These are phyloP conservation scores for Trichosurus vulpecula DNA, from an alignment of 2,797 vertebrate species.

Conservation along the genomic window DNA sequence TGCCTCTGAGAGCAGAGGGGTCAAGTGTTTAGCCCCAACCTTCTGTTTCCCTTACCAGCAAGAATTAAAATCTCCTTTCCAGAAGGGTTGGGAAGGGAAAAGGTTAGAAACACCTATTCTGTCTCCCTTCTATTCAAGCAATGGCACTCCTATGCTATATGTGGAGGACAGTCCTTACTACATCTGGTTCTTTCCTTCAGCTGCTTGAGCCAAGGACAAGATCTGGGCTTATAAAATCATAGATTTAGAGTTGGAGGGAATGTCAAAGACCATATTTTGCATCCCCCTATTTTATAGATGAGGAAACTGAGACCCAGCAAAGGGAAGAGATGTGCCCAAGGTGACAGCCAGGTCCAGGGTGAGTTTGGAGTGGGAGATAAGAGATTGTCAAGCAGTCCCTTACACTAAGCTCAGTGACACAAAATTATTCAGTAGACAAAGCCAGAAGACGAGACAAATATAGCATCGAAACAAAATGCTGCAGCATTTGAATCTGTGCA, in stretches of 20 bases:
- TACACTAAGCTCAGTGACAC: neutral
- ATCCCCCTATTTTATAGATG: neutral
- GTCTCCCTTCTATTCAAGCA: neutral
- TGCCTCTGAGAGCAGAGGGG: neutral
- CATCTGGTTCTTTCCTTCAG: neutral
- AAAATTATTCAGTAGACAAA: neutral
- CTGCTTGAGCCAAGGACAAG: neutral
- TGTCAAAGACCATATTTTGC: neutral
- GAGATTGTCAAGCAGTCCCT: neutral
- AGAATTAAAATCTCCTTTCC: neutral
- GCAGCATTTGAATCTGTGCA: slow-evolving; percentile 60
- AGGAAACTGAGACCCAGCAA: neutral
- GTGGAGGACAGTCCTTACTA: neutral
- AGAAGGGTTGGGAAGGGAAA: neutral
- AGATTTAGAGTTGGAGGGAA: neutral
- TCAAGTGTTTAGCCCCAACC: neutral
- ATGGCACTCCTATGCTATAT: neutral
- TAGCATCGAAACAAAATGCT: neutral
- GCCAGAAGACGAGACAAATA: neutral
- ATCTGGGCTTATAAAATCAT: neutral
- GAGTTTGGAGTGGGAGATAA: neutral
- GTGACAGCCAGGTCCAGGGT: neutral
- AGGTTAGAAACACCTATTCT: neutral
- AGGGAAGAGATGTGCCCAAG: neutral
- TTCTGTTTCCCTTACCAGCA: neutral